Evolutionary conservation across 2,113 vertebrate species (phyloP).

Genomic region (Callocephalon fimbriatum): DNA sequence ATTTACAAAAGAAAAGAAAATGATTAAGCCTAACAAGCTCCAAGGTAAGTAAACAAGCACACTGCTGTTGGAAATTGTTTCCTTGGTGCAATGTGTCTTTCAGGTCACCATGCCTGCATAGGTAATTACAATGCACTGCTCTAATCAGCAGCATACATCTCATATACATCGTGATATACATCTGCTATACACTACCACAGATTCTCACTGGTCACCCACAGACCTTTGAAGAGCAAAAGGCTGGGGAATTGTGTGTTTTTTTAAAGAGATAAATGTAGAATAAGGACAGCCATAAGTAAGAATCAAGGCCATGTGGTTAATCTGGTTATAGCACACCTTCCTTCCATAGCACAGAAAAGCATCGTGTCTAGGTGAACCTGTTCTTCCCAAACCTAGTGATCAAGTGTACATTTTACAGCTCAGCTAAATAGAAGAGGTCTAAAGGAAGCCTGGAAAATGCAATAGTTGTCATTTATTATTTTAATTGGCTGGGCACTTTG

Average conservation of each 20-base stretch:
- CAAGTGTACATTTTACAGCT: not conserved
- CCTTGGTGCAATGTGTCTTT: not conserved
- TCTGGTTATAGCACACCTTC: not conserved
- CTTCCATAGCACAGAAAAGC: not conserved
- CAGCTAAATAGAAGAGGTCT: rapidly evolving
- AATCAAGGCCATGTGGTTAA: not conserved
- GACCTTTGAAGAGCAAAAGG: not conserved
- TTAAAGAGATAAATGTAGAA: not conserved
- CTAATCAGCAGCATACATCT: not conserved
- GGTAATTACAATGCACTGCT: not conserved
- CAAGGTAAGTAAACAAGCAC: not conserved
- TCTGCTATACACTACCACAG: not conserved
- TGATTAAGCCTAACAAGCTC: not conserved
- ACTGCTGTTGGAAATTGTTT: not conserved
- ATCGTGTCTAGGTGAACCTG: rapidly evolving
- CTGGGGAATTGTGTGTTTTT: not conserved
- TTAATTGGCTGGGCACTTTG: not conserved
- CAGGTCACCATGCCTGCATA: not conserved
- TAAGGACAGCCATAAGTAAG: not conserved
- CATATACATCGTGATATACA: not conserved
- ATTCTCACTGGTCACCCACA: not conserved
- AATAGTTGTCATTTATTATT: not conserved
- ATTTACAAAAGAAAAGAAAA: not conserved
- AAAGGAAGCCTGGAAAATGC: not conserved
- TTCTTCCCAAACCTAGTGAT: not conserved